Evolutionary conservation across 2,888 invertebrate genomes (phyloP).

Genomic region (Callinectes sapidus): DNA sequence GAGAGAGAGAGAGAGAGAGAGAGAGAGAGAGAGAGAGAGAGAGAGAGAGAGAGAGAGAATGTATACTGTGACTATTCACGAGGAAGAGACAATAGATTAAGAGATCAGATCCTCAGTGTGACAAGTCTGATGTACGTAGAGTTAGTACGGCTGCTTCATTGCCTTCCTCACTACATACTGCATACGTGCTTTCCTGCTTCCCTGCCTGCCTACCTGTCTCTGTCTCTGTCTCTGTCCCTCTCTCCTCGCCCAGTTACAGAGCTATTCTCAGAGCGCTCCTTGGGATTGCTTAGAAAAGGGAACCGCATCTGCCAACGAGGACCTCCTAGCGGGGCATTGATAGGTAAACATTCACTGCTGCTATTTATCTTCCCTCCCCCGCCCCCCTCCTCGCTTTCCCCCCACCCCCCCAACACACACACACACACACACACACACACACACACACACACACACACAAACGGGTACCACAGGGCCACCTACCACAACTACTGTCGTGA

Average conservation of each 20-base stretch:
- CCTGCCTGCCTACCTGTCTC: not conserved
- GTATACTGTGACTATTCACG: not conserved
- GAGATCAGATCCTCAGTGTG: not conserved
- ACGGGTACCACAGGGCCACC: not conserved
- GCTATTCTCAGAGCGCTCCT: constrained; percentile 8
- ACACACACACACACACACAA: not conserved
- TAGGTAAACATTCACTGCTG: constrained; percentile 10
- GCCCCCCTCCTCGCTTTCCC: too few species aligned
- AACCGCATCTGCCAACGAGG: not conserved
- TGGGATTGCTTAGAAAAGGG: not conserved
- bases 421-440: not conserved
- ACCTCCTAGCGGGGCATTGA: constrained; percentile 12
- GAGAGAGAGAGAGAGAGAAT: constrained; percentile 17
- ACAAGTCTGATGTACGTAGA: not conserved
- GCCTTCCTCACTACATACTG: not conserved
- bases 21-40: constrained; percentile 39
- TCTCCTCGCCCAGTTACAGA: not conserved
- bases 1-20: constrained; percentile 45
- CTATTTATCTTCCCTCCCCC: not conserved
- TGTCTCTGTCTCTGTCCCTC: not conserved
- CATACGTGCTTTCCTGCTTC: not conserved
- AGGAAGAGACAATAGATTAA: not conserved
- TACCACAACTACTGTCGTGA: not conserved
- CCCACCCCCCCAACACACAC: not conserved
- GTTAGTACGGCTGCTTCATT: not conserved